Conservation (phyloP, 2,113 vertebrate genomes). For the Sclerurus mexicanus region DNA sequence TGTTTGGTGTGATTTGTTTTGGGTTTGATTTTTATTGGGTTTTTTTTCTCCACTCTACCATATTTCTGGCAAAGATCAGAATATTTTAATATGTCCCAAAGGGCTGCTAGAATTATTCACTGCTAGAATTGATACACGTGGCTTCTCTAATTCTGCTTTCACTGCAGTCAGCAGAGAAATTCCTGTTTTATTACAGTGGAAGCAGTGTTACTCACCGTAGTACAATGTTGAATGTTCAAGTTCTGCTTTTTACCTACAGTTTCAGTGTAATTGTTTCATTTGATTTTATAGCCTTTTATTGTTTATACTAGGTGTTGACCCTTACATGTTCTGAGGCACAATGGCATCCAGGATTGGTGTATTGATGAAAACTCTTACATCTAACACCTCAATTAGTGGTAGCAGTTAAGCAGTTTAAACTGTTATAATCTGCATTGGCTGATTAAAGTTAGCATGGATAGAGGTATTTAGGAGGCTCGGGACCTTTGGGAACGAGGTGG, state of each 20-base stretch:
- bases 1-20: too few species aligned
- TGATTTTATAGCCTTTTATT: not conserved
- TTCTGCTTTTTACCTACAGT: not conserved
- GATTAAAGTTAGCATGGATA: not conserved
- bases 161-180: not conserved
- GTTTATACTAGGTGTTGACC: not conserved
- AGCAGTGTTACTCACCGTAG: not conserved
- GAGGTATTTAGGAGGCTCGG: not conserved
- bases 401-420: not conserved
- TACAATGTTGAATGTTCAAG: not conserved
- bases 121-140: not conserved
- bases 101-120: not conserved
- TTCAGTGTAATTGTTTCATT: not conserved
- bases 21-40: too few species aligned
- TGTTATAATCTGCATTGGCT: not conserved
- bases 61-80: not conserved
- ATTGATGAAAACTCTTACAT: not conserved
- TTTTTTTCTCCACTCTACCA: fast-evolving
- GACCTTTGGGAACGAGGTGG: not conserved
- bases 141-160: not conserved
- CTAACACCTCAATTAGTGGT: not conserved
- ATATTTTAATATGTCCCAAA: not conserved
- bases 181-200: not conserved
- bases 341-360: not conserved
- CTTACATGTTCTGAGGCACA: not conserved